Base-by-base conservation (phyloP, 2,797 vertebrate species). In the Hemitrygon akajei region DNA sequence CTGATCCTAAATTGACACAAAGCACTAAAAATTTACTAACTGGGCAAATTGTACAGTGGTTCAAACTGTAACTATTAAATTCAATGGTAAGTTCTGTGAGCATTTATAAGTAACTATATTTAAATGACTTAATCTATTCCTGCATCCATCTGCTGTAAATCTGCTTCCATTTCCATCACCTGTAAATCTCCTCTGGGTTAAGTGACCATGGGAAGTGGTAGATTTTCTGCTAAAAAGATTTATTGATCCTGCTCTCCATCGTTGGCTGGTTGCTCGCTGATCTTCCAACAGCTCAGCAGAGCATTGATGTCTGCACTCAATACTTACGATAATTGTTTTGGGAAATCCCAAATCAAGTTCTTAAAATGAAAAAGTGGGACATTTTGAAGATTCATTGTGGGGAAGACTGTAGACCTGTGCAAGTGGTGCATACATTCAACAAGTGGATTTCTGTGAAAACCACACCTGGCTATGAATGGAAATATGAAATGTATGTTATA, bases 211-310 rank as follows among this genome's bases (percentile, higher is more conserved):
- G 95, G 95, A 95, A 95, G 94, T 95, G 94, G 94, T 95, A 95
- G 94, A 94, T 95, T 95, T 95, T 95, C 95, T 95, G 94, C 94
- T 94, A 94, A 94, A 94, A 95, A 95, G 95, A 95, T 95, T 95
- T 95, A 95, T 95, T 95, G 95, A 95, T 89, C 94, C 94, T 86
- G 94, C 94, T 95, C 94, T 94, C 94, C 82, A 94, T 94, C 94
- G 95, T 94, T 94, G 94, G 95, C 94, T 94, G 94, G 94, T 94
- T 94, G 94, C 95, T 95, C 95, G 94, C 94, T 94, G 94, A 94
- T 94, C 94, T 95, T 94, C 94, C 95, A 95, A 95, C 95, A 95
- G 93, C 94, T 95, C 94, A 95, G 94, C 94, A 94, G 94, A 94
- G 94, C 94, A 94, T 94, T 94, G 93, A 94, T 94, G 94, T 95